These are phyloP conservation scores for Panzeria rudis DNA, from an alignment of 2,888 invertebrate species.

Conservation along the genomic window DNA sequence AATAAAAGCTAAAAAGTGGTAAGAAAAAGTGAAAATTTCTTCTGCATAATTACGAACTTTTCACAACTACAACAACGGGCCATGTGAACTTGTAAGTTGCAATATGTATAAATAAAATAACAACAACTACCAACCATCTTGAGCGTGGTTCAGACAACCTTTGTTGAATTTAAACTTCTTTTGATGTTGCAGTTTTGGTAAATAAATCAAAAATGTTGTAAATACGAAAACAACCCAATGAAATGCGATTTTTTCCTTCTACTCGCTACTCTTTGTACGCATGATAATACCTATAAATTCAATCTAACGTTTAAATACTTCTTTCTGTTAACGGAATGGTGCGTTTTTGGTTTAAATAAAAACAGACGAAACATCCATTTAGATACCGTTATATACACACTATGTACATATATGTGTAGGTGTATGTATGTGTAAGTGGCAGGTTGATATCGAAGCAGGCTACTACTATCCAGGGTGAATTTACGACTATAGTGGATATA, in stretches of 20 bases:
- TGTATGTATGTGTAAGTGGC: no score
- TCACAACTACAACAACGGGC: constrained; percentile 45
- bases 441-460: no score
- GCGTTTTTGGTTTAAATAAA: no score
- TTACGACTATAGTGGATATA: no score
- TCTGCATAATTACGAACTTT: constrained; percentile 68
- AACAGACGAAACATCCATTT: no score
- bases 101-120: constrained; percentile 33
- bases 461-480: no score
- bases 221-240: constrained; percentile 48
- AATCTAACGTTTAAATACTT: neutral
- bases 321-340: no score
- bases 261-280: constrained; percentile 39
- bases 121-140: constrained; percentile 16
- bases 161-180: constrained; percentile 7
- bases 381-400: no score
- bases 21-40: constrained; percentile 69
- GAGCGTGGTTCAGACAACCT: constrained; percentile 27
- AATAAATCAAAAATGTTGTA: constrained; percentile 50
- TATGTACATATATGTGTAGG: no score
- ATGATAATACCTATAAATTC: constrained; percentile 41
- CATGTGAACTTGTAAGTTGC: constrained; percentile 62
- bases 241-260: constrained; percentile 21
- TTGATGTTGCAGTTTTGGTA: constrained; percentile 30
- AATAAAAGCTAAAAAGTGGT: constrained; percentile 1